Base-by-base conservation (phyloP, 2,113 vertebrate species). In the Rostratula benghalensis region DNA sequence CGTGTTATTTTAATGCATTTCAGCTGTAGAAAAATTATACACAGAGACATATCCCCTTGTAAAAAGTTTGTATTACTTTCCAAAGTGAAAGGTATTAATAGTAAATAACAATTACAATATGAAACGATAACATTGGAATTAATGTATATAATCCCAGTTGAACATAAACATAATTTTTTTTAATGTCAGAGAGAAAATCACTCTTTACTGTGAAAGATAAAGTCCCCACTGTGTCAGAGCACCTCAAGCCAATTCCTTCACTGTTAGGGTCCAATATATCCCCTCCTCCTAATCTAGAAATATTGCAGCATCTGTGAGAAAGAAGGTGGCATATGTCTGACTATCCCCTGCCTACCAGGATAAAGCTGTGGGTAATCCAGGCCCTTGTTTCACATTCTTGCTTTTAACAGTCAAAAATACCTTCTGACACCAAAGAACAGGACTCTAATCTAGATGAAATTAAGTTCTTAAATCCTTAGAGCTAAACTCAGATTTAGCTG, bases 321-420 rank as follows among this genome's bases (percentile, higher is more conserved):
- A 59, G 79, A 65, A 74, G 65, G 2, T 1, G 46, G 93, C 92
- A 92, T 96, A 96, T 95, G 94, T 95, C 93, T 91, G 81, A 37
- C 83, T 95, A 33, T 75, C 30, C 70, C 84, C 69, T 89, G 90
- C 65, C 75, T 83, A 87, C 71, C 67, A 65, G 75, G 90, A 75
- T 93, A 97, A 97, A 97, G 83, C 93, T 87, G 85, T 90, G 87
- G 67, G 57, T 95, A 94, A 97, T 93, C 96, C 87, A 63, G 80
- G 68, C 83, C 83, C 25, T 90, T 89, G 77, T 89, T 94, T 93
- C 82, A 46, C 50, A 54, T 91, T 89, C 92, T 95, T 94, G 86
- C 93, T 97, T 94, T 96, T 97, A 85, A 78, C 89, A 87, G 89
- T 87, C 30, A 0, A 67, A 94, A 95, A 96, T 95, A 70, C 89